Percentiles rank a stretch among this genome's conserved stretches.
Evolutionary conservation across 2,797 vertebrate genomes (phyloP).

Genomic region (Coilia nasus): DNA sequence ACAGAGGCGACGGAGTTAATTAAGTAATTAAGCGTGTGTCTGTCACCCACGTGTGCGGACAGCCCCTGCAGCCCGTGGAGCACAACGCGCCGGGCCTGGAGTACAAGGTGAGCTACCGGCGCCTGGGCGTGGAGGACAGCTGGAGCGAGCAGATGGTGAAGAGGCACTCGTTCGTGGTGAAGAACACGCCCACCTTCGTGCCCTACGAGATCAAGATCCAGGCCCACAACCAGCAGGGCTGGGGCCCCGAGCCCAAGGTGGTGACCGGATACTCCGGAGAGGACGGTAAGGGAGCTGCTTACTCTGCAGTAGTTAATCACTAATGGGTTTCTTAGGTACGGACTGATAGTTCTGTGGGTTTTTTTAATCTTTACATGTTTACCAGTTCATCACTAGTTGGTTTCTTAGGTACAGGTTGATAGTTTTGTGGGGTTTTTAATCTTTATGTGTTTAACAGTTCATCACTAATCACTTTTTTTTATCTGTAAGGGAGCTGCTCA

Average conservation of each 20-base stretch:
- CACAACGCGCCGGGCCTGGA: slow-evolving; percentile 89
- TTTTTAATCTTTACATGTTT: too few species aligned
- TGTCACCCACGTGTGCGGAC: slow-evolving; percentile 38
- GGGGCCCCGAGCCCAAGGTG: slow-evolving; percentile 84
- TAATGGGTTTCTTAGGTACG: too few species aligned
- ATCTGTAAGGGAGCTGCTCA: too few species aligned
- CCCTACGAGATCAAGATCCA: slow-evolving; percentile 93
- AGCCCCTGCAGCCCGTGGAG: slow-evolving; percentile 85
- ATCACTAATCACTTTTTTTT: too few species aligned
- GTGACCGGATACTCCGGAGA: slow-evolving; percentile 90
- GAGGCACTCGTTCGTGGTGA: slow-evolving; percentile 80
- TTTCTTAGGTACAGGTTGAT: too few species aligned
- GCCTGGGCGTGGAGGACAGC: slow-evolving; percentile 68
- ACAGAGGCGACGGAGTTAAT: too few species aligned
- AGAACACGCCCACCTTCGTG: slow-evolving; percentile 85
- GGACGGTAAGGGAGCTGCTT: slow-evolving; percentile 81
- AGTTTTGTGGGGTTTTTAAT: too few species aligned
- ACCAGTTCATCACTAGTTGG: too few species aligned
- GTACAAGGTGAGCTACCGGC: slow-evolving; percentile 91
- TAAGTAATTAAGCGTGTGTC: neutral
- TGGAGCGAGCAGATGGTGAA: slow-evolving; percentile 86
- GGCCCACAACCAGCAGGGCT: slow-evolving; percentile 83
- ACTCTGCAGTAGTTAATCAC: too few species aligned
- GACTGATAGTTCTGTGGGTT: too few species aligned
- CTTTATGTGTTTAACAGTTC: too few species aligned